phyloP scores from a whole-genome alignment of 2,113 vertebrate species.

The Lanius collurio region DNA sequence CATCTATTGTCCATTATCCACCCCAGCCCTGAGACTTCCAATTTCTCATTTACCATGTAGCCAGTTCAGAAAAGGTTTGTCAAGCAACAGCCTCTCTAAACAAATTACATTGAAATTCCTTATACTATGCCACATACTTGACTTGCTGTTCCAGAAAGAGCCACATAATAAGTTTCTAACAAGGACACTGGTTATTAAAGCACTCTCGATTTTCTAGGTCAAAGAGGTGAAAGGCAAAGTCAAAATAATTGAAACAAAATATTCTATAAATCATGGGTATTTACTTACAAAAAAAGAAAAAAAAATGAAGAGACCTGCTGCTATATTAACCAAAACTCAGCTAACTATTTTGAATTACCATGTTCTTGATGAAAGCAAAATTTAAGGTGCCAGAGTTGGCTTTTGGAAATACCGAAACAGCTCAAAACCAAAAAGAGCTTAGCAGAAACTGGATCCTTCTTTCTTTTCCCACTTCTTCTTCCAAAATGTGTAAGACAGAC shows the following conservation, averaged over 20 bases:
- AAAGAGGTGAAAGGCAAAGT: constrained; percentile 26
- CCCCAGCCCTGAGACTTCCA: neutral
- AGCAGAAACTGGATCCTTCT: neutral
- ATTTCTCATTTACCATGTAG: neutral
- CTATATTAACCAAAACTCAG: neutral
- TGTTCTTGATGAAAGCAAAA: neutral
- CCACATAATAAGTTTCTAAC: constrained; percentile 27
- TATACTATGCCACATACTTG: neutral
- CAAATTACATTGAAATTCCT: constrained; percentile 41
- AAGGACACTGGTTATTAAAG: constrained; percentile 16
- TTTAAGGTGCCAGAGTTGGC: neutral
- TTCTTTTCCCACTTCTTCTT: neutral
- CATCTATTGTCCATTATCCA: constrained; percentile 35
- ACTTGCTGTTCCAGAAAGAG: constrained; percentile 27
- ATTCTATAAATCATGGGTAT: neutral
- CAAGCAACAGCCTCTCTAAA: constrained; percentile 27
- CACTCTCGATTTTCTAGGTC: constrained; percentile 31
- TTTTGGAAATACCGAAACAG: neutral
- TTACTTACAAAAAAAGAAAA: neutral
- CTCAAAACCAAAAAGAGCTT: neutral
- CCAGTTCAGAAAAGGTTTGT: constrained; percentile 36
- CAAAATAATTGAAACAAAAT: constrained; percentile 44
- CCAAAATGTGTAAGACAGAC: neutral
- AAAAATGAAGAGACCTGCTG: neutral
- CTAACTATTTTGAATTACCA: neutral